These are phyloP conservation scores for Spodoptera litura DNA, from an alignment of 1,140 invertebrate genomes.

Conservation along the genomic window DNA sequence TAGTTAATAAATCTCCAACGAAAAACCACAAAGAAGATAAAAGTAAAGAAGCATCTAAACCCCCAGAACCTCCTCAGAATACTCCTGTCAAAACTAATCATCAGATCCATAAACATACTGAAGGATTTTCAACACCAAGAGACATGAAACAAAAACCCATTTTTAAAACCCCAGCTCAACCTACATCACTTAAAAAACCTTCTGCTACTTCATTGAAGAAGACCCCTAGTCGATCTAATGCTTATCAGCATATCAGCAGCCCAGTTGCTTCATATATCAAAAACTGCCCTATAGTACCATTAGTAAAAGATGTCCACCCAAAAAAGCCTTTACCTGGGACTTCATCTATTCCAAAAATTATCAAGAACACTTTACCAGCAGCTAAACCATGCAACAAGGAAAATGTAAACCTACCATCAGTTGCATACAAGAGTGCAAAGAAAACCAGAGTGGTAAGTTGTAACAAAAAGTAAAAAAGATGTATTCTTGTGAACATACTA, in stretches of 20 bases:
- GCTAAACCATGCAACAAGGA: conserved; percentile 64
- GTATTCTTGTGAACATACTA: no score
- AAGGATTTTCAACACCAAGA: conserved; percentile 48
- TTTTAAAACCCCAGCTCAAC: conserved; percentile 67
- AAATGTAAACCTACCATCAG: conserved; percentile 64
- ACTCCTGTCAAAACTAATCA: conserved; percentile 33
- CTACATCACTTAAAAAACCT: conserved; percentile 57
- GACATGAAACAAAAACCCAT: conserved; percentile 50
- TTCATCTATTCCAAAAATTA: conserved; percentile 65
- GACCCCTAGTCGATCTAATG: conserved; percentile 60
- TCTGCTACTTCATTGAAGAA: conserved; percentile 56
- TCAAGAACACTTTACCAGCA: conserved; percentile 43
- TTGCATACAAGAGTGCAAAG: conserved; percentile 75
- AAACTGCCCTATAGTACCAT: conserved; percentile 67
- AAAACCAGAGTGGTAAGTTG: conserved; percentile 69
- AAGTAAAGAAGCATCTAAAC: neutral
- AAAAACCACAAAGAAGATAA: neutral
- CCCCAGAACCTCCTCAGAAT: conserved; percentile 26
- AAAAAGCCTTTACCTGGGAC: conserved; percentile 62
- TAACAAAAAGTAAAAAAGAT: no score
- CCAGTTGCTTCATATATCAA: conserved; percentile 76
- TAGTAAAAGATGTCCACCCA: conserved; percentile 70
- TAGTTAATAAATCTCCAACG: neutral
- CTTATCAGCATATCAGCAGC: conserved; percentile 70
- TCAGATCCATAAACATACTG: conserved; percentile 14